Evolutionary conservation across 2,113 vertebrate species (phyloP).

Genomic region (Pterocles gutturalis): DNA sequence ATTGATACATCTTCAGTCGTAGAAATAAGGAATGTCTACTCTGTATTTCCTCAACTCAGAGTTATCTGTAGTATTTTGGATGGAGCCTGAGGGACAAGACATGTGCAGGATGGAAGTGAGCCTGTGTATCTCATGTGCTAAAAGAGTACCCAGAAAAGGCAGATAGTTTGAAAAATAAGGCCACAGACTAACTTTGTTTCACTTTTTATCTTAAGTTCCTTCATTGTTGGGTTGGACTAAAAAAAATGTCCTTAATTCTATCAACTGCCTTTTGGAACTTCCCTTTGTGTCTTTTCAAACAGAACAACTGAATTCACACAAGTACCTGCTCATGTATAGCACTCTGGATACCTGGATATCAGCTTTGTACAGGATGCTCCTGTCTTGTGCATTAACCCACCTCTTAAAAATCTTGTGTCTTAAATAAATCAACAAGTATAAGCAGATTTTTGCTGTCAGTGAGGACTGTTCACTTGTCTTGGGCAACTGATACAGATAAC

Average conservation of each 20-base stretch:
- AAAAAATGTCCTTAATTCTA: not conserved
- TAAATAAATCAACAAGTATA: not conserved
- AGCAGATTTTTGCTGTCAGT: not conserved
- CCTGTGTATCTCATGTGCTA: not conserved
- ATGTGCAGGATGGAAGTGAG: not conserved
- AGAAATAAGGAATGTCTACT: not conserved
- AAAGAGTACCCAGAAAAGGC: not conserved
- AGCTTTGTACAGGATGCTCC: not conserved
- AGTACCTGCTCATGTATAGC: fast-evolving
- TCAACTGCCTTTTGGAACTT: not conserved
- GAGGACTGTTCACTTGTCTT: not conserved
- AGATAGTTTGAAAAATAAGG: not conserved
- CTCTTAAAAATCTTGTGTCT: not conserved
- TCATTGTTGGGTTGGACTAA: not conserved
- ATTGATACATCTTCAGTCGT: not conserved
- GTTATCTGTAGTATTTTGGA: not conserved
- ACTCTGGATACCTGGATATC: not conserved
- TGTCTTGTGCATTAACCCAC: not conserved
- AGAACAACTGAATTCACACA: not conserved
- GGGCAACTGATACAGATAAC: not conserved
- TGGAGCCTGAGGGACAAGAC: not conserved
- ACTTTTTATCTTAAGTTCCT: not conserved
- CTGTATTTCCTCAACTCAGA: not conserved
- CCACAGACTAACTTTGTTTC: not conserved
- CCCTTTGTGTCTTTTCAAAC: not conserved